Evolutionary conservation across 1,140 invertebrate genomes (phyloP).

Genomic region (Wiebesia pumilae): DNA sequence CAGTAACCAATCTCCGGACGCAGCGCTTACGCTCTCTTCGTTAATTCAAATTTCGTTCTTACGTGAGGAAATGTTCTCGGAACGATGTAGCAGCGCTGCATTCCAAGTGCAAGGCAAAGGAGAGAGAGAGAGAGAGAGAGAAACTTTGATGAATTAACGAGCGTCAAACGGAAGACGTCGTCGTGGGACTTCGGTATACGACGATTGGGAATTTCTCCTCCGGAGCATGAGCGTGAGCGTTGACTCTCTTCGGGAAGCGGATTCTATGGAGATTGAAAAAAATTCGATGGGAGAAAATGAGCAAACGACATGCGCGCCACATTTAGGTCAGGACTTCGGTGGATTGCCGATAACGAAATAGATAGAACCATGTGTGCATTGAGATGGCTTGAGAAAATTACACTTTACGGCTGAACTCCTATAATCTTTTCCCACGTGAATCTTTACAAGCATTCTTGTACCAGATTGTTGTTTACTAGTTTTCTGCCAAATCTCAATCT

Average conservation of each 20-base stretch:
- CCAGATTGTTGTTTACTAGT: not conserved
- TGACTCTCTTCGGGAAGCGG: constrained; percentile 23
- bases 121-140: not conserved
- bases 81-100: constrained; percentile 54
- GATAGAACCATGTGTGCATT: constrained; percentile 4
- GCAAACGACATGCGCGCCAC: constrained; percentile 53
- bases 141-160: constrained; percentile 48
- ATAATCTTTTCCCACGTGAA: constrained; percentile 30
- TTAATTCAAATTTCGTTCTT: constrained; percentile 52
- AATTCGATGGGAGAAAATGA: constrained; percentile 58
- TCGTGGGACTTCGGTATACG: constrained; percentile 64
- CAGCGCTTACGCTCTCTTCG: constrained; percentile 39
- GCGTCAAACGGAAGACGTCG: constrained; percentile 63
- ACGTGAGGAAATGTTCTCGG: constrained; percentile 51
- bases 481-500: constrained; percentile 1
- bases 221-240: not conserved
- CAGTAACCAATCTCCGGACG: constrained; percentile 48
- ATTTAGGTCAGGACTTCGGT: constrained; percentile 63
- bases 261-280: not conserved
- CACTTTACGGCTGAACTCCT: not conserved
- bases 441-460: no score
- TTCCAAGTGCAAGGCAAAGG: constrained; percentile 56
- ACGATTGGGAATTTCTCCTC: constrained; percentile 14
- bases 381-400: constrained; percentile 24
- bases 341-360: constrained; percentile 42